These are phyloP conservation scores for Charadrius vociferus DNA, from an alignment of 2,113 vertebrate species.

Conservation along the genomic window DNA sequence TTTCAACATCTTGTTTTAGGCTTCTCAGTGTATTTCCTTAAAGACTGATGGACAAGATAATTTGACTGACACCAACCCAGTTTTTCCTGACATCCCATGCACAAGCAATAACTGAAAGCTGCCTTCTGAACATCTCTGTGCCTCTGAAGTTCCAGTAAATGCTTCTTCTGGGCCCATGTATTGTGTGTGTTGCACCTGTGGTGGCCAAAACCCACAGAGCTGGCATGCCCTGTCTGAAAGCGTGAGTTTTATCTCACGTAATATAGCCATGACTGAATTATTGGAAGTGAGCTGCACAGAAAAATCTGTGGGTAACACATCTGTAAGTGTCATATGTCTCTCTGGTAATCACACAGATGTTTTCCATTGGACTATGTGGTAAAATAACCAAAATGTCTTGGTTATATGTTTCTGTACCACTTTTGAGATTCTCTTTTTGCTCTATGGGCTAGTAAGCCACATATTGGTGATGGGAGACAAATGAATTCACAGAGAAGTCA, in stretches of 20 bases:
- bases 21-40: slow-evolving; percentile 24
- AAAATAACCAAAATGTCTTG: not conserved
- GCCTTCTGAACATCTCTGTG: not conserved
- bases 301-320: not conserved
- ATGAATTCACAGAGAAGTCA: not conserved
- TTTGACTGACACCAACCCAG: slow-evolving; percentile 56
- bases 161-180: not conserved
- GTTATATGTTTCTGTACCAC: not conserved
- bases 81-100: not conserved
- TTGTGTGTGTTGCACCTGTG: not conserved
- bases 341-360: not conserved
- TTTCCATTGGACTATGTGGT: not conserved
- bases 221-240: not conserved
- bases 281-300: not conserved
- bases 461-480: not conserved
- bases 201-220: not conserved
- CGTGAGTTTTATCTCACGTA: not conserved
- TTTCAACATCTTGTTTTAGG: slow-evolving; percentile 56
- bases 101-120: slow-evolving; percentile 6
- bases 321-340: not conserved
- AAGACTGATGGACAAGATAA: slow-evolving; percentile 55
- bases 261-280: not conserved
- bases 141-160: not conserved
- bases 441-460: not conserved
- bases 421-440: not conserved